phyloP scores from a whole-genome alignment of 2,797 vertebrate species.

The Poecilia velifera region DNA sequence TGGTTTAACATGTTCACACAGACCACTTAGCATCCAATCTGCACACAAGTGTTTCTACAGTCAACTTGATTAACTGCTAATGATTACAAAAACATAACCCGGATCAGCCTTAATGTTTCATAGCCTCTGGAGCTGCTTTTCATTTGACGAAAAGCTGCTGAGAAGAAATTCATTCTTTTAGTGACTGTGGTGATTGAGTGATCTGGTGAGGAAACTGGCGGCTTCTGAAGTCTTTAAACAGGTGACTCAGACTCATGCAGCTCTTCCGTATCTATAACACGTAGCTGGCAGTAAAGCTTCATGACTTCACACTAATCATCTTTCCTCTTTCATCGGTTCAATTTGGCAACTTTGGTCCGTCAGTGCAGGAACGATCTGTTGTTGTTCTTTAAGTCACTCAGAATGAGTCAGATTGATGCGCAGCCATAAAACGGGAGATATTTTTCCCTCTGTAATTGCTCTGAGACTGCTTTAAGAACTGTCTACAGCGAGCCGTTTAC shows the following conservation, averaged over 20 bases:
- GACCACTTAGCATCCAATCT: not conserved
- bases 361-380: slow-evolving; percentile 20
- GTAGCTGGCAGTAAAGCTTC: slow-evolving; percentile 32
- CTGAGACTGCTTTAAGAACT: slow-evolving; percentile 57
- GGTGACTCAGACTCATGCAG: not conserved
- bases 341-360: slow-evolving; percentile 9
- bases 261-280: not conserved
- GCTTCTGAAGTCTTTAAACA: not conserved
- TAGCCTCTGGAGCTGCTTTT: not conserved
- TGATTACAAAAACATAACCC: not conserved
- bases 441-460: slow-evolving; percentile 65
- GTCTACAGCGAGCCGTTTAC: slow-evolving; percentile 32
- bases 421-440: slow-evolving; percentile 54
- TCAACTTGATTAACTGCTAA: not conserved
- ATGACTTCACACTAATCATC: slow-evolving; percentile 19
- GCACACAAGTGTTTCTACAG: not conserved
- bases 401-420: slow-evolving; percentile 59
- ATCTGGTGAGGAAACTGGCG: not conserved
- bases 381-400: slow-evolving; percentile 38
- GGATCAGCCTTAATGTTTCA: not conserved
- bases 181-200: not conserved
- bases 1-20: not conserved
- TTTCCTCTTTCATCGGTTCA: slow-evolving; percentile 14
- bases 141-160: not conserved
- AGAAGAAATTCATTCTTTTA: not conserved